A percentile compares a stretch with the other conserved stretches of the same genome.
Conservation (phyloP, 2,888 invertebrate genomes). For the Tortrix viridana region DNA sequence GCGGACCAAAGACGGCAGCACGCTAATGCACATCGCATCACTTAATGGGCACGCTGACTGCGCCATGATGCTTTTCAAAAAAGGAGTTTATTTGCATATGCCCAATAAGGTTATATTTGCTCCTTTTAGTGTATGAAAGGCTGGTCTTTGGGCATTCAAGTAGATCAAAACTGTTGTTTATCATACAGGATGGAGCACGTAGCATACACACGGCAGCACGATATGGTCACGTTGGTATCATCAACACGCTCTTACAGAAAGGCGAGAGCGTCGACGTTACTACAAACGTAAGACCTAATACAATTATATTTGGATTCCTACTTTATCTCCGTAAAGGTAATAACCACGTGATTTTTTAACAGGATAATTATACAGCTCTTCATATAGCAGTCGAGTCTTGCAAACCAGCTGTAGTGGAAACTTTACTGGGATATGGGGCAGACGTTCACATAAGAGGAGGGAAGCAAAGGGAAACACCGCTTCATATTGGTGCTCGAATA, state of each 20-base stretch:
- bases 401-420: conserved; percentile 97
- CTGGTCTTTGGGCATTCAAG: background rate
- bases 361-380: conserved; percentile 99
- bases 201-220: conserved; percentile 99
- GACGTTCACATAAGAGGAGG: conserved; percentile 98
- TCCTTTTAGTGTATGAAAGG: no score
- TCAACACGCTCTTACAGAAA: conserved; percentile 96
- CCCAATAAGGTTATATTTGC: conserved; percentile 92
- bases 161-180: background rate
- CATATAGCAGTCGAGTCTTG: conserved; percentile 98
- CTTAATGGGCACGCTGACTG: conserved; percentile 99
- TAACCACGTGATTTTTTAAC: conserved; percentile 30
- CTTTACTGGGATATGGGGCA: conserved; percentile 97
- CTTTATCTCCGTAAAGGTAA: conserved; percentile 13
- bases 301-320: background rate
- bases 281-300: conserved; percentile 90
- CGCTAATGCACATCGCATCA: conserved; percentile 99
- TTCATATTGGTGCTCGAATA: conserved; percentile 98
- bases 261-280: conserved; percentile 98
- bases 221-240: conserved; percentile 98
- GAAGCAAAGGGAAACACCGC: conserved; percentile 94
- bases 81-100: conserved; percentile 99
- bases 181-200: conserved; percentile 93
- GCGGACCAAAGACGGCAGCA: conserved; percentile 98
- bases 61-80: conserved; percentile 98